phyloP scores from a whole-genome alignment of 2,797 vertebrate genomes.

The Lagodon rhomboides region DNA sequence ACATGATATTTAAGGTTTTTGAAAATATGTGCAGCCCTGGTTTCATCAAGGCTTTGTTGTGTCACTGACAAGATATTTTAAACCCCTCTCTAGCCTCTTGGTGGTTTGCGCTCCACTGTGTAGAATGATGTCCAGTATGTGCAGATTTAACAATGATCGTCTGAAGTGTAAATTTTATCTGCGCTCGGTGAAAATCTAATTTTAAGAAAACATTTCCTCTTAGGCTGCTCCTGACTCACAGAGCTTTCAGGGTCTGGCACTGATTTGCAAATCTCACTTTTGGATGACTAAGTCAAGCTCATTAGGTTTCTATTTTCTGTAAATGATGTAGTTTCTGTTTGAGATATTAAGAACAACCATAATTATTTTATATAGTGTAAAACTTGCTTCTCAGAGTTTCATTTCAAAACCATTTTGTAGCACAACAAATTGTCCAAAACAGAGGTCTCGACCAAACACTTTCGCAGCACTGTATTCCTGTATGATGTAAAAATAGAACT shows the following conservation, averaged over 20 bases:
- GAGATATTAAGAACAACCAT: too few species aligned
- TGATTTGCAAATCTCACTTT: too few species aligned
- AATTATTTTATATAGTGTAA: too few species aligned
- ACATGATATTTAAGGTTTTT: neutral
- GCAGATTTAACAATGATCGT: too few species aligned
- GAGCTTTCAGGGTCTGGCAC: neutral
- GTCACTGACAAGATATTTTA: neutral
- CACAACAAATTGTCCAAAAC: constrained; percentile 42
- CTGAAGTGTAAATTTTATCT: too few species aligned
- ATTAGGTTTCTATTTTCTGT: too few species aligned
- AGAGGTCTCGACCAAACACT: constrained; percentile 22
- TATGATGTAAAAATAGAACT: constrained; percentile 51
- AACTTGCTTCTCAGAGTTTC: neutral
- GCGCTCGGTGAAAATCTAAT: too few species aligned
- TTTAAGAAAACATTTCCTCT: neutral
- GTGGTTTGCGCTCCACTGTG: too few species aligned
- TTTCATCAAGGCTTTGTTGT: neutral
- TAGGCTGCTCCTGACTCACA: neutral
- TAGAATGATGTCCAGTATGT: too few species aligned
- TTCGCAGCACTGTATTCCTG: constrained; percentile 21
- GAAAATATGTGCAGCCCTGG: neutral
- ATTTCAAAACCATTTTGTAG: constrained; percentile 32
- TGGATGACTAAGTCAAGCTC: too few species aligned
- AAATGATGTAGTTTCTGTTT: too few species aligned
- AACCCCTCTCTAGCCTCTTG: too few species aligned